These are phyloP conservation scores for Formica selysi DNA, from an alignment of 1,140 invertebrate genomes.

Conservation along the genomic window DNA sequence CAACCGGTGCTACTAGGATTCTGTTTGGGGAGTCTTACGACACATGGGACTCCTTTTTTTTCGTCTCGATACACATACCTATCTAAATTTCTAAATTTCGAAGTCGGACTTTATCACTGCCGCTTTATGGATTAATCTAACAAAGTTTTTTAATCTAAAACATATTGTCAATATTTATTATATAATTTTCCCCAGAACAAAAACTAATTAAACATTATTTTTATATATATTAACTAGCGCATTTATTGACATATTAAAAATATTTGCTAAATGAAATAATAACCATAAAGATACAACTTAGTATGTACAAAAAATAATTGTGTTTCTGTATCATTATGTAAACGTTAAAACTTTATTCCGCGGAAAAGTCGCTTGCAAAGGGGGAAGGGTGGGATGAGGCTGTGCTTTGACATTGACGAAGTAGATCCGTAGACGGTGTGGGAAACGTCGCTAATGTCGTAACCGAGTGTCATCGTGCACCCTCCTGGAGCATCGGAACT, in stretches of 20 bases:
- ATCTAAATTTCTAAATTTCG: constrained; percentile 7
- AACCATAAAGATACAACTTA: not conserved
- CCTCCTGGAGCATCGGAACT: constrained; percentile 72
- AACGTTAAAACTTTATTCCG: constrained; percentile 62
- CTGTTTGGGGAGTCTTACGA: constrained; percentile 42
- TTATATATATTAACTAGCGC: not conserved
- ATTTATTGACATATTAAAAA: not conserved
- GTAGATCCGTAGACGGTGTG: constrained; percentile 76
- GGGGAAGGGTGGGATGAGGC: constrained; percentile 15
- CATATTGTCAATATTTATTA: not conserved
- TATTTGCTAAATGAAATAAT: not conserved
- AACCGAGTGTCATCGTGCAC: constrained; percentile 82
- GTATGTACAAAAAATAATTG: not conserved
- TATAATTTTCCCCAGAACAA: not conserved
- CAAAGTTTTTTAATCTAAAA: not conserved
- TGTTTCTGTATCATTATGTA: constrained; percentile 4
- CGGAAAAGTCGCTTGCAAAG: constrained; percentile 66
- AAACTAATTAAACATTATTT: constrained; percentile 11
- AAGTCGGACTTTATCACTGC: not conserved
- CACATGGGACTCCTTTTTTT: constrained; percentile 31
- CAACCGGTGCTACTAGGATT: constrained; percentile 53
- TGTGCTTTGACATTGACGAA: constrained; percentile 81
- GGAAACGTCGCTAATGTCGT: constrained; percentile 82
- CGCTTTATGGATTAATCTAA: not conserved
- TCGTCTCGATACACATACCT: not conserved